Evolutionary conservation across 1,140 invertebrate genomes (phyloP).

Genomic region (Hirudo medicinalis): DNA sequence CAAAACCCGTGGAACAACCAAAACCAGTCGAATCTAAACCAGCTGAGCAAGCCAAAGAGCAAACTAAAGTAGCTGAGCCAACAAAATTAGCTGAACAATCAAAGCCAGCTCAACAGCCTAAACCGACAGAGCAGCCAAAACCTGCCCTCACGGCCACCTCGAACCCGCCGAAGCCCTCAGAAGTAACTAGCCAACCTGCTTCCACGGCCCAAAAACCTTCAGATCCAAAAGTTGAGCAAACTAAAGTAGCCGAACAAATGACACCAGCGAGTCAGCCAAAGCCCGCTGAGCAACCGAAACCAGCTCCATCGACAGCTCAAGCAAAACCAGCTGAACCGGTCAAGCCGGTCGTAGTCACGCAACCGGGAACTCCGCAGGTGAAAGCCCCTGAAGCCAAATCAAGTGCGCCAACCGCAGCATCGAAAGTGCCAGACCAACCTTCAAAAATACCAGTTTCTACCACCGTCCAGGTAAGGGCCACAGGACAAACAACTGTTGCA

Average conservation of each 20-base stretch:
- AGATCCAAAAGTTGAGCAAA: neutral
- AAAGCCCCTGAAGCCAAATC: neutral
- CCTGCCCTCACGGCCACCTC: neutral
- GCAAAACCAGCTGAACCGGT: conserved; percentile 3
- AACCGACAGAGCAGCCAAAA: conserved; percentile 11
- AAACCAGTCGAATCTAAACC: neutral
- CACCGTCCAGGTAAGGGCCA: neutral
- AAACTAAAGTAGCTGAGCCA: conserved; percentile 11
- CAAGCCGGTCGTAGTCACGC: neutral
- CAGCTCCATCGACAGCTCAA: neutral
- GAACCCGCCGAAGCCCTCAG: conserved; percentile 1
- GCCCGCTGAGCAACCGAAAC: neutral
- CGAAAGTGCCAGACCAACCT: neutral
- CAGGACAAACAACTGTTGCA: neutral
- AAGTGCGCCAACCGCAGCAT: neutral
- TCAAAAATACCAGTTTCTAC: too few relatives aligned
- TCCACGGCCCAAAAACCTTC: neutral
- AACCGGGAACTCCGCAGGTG: neutral
- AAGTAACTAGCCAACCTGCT: conserved; percentile 4
- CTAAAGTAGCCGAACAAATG: neutral
- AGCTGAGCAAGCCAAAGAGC: conserved; percentile 10
- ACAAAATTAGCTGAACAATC: neutral
- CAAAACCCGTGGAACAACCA: conserved; percentile 8
- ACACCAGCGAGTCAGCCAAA: conserved; percentile 9
- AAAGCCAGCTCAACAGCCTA: conserved; percentile 1